Evolutionary conservation across 1,140 invertebrate species (phyloP).

Genomic region (Ostrea denselamellosa): DNA sequence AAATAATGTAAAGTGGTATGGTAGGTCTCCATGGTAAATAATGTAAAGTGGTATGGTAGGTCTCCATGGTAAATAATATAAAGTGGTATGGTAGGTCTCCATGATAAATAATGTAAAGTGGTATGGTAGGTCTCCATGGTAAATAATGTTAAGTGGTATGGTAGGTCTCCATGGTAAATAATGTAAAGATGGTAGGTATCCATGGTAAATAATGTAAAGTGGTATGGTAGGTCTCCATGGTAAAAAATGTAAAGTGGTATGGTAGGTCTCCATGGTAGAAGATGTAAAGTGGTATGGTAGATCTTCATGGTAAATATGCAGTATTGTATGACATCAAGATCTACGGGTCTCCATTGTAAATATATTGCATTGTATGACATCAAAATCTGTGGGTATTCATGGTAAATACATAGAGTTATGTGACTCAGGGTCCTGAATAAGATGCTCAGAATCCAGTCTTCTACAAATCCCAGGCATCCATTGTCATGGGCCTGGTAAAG

Average conservation of each 20-base stretch:
- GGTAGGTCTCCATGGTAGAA: too few relatives aligned
- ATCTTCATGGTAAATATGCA: constrained; percentile 86
- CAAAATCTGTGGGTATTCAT: constrained; percentile 90
- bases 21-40: constrained; percentile 89
- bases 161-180: constrained; percentile 89
- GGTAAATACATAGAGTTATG: constrained; percentile 81
- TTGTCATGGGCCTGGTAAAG: too few relatives aligned
- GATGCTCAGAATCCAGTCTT: too few relatives aligned
- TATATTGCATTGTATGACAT: constrained; percentile 82
- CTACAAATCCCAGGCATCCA: too few relatives aligned
- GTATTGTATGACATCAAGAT: too few relatives aligned
- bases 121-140: constrained; percentile 91
- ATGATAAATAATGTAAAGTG: constrained; percentile 83
- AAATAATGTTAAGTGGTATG: constrained; percentile 82
- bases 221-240: constrained; percentile 91
- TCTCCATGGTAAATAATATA: not conserved
- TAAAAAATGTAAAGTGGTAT: constrained; percentile 75
- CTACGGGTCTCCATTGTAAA: constrained; percentile 90
- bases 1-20: constrained; percentile 81
- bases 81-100: constrained; percentile 87
- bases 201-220: constrained; percentile 83
- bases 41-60: not conserved
- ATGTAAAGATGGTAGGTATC: constrained; percentile 84
- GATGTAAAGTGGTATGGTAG: constrained; percentile 84
- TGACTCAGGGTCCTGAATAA: too few relatives aligned